Evolutionary conservation across 2,888 invertebrate species (phyloP), one percentile per base, ranked within the genome.

Genomic region (Helleia helle): DNA sequence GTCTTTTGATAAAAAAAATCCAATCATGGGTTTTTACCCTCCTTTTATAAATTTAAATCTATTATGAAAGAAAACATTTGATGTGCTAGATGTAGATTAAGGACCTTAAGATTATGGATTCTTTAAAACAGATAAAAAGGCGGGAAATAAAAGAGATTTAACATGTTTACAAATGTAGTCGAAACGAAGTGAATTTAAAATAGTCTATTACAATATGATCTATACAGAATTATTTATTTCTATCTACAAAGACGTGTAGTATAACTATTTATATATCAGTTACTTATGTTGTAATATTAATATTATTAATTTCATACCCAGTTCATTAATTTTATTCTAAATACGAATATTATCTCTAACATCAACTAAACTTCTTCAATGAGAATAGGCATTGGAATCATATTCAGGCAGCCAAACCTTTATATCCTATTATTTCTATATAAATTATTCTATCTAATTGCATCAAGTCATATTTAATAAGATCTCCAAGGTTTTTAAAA

Each of bases 1-100:
- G 49, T 51, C 49, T 51, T 50, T 46, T 52, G 42, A 41, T 22
- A 22, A 22, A 22, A 22, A 7, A 22, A 22, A 22, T n/a, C n/a
- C n/a, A n/a, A n/a, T n/a, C n/a, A 22, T 22, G 22, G 22, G 18
- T 22, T 3, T 22, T n/a, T n/a, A n/a, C 22, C 22, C 22, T 22
- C 8, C 5, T 22, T 4, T n/a, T 18, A 5, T 7, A 22, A 22
- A 7, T 22, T 22, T 22, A 22, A 5, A 22, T 3, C 15, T 15
- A 15, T 15, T 15, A 22, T 22, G 22, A 5, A 22, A 22, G 22
- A 8, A 22, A 22, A 22, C n/a, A n/a, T n/a, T n/a, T n/a, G n/a
- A n/a, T n/a, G 22, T 22, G 22, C 22, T 7, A 3, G 6, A 22
- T 22, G 22, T 2, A 34, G 9, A 18, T 18, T 12, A 22, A 34